Conservation (phyloP, 2,888 invertebrate genomes). For the Megastigmus dorsalis region DNA sequence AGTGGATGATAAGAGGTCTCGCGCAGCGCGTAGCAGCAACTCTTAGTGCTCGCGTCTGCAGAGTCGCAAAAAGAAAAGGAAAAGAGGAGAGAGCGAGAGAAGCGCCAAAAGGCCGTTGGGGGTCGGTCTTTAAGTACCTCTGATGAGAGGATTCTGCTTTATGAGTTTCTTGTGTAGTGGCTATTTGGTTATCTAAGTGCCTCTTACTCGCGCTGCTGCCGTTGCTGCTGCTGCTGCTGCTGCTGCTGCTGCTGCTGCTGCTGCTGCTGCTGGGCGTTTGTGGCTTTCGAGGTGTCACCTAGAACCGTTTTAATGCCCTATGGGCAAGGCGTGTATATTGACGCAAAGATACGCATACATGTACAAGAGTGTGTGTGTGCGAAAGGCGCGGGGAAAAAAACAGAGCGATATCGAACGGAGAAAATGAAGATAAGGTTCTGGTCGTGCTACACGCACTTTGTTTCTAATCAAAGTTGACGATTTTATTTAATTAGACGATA, state of each 20-base stretch:
- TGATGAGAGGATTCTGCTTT: slow-evolving; percentile 27
- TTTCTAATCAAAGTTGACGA: background rate
- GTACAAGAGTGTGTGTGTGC: background rate
- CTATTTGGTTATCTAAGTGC: slow-evolving; percentile 28
- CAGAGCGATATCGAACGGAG: too few species aligned
- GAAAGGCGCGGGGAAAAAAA: background rate
- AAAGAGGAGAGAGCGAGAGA: background rate
- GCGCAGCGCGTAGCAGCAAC: background rate
- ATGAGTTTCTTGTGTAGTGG: slow-evolving; percentile 23
- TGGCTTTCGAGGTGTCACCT: background rate
- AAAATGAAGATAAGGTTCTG: background rate
- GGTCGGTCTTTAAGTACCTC: slow-evolving; percentile 1
- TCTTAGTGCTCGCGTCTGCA: too few species aligned
- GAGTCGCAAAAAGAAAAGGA: background rate
- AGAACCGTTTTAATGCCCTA: too few species aligned
- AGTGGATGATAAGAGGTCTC: slow-evolving; percentile 34
- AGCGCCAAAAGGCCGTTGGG: slow-evolving; percentile 3
- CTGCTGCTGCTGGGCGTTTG: background rate
- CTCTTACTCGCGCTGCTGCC: background rate
- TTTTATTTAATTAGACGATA: background rate
- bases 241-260: too few species aligned
- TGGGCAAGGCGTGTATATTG: background rate
- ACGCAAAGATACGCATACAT: background rate
- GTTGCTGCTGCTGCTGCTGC: too few species aligned
- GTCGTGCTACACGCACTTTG: background rate